phyloP scores from a whole-genome alignment of 2,797 vertebrate genomes.

The Pipistrellus nathusii region DNA sequence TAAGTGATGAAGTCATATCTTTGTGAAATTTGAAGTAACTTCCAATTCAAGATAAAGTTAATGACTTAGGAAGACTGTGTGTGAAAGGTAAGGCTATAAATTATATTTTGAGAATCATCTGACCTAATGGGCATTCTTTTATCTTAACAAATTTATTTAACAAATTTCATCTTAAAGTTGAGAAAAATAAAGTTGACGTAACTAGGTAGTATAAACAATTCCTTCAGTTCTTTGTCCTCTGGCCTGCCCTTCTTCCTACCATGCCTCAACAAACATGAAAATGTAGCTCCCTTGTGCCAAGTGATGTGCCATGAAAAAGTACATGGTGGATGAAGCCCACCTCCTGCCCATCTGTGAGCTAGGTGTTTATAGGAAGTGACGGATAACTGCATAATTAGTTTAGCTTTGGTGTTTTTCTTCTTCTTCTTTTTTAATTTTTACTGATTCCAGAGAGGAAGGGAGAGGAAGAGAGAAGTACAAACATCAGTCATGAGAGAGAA shows the following conservation, averaged over 20 bases:
- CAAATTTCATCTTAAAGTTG: neutral
- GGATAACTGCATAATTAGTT: accelerated
- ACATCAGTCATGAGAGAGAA: too few relatives aligned
- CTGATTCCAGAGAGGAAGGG: too few relatives aligned
- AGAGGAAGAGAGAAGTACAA: too few relatives aligned
- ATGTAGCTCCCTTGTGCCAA: neutral
- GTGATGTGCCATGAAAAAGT: neutral
- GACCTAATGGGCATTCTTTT: neutral
- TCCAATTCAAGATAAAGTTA: neutral
- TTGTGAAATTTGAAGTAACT: neutral
- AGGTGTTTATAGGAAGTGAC: neutral
- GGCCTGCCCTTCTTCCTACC: too few relatives aligned
- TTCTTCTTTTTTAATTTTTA: neutral
- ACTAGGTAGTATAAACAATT: too few relatives aligned
- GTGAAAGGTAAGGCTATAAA: neutral
- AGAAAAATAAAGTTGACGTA: neutral
- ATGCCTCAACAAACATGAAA: neutral
- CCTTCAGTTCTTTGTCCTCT: neutral
- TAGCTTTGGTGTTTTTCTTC: neutral
- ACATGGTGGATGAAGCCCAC: too few relatives aligned
- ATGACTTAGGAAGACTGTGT: neutral
- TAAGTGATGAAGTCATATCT: neutral
- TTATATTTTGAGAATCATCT: neutral
- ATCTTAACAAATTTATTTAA: neutral
- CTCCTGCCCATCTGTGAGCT: neutral